These are phyloP conservation scores for Esox masquinongy DNA, from an alignment of 2,797 vertebrate species.

Conservation along the genomic window DNA sequence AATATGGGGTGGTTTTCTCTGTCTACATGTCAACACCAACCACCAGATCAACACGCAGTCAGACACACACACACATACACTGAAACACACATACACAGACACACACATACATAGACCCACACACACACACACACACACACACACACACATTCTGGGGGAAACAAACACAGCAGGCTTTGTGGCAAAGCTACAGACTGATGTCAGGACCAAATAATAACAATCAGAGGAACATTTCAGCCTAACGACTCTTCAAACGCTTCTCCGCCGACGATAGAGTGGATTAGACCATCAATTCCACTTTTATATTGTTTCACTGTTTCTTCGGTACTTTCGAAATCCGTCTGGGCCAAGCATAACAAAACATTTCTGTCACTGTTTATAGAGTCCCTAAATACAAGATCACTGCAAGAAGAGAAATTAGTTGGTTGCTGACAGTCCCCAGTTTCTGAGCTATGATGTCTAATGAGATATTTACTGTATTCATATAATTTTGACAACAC, in stretches of 20 bases:
- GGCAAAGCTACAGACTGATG: constrained; percentile 32
- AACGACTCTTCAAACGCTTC: constrained; percentile 12
- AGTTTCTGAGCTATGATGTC: not conserved
- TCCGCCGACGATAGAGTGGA: too few species aligned
- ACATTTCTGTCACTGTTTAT: not conserved
- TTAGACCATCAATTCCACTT: not conserved
- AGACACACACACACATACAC: not conserved
- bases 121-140: not conserved
- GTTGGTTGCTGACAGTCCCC: not conserved
- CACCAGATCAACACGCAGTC: not conserved
- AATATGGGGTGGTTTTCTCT: constrained; percentile 52
- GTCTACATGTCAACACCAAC: constrained; percentile 51
- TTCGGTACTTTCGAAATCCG: not conserved
- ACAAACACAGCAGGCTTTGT: constrained; percentile 27
- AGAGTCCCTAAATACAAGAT: constrained; percentile 1
- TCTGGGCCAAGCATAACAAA: not conserved
- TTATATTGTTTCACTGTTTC: not conserved
- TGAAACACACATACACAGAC: not conserved
- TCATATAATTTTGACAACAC: too few species aligned
- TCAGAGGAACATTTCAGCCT: constrained; percentile 37
- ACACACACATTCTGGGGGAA: constrained; percentile 20
- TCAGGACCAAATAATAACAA: constrained; percentile 45
- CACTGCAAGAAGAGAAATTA: constrained; percentile 2
- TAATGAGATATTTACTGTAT: not conserved
- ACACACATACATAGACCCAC: not conserved